Conservation (phyloP, 1,140 invertebrate species). For the Bombus breviceps region DNA sequence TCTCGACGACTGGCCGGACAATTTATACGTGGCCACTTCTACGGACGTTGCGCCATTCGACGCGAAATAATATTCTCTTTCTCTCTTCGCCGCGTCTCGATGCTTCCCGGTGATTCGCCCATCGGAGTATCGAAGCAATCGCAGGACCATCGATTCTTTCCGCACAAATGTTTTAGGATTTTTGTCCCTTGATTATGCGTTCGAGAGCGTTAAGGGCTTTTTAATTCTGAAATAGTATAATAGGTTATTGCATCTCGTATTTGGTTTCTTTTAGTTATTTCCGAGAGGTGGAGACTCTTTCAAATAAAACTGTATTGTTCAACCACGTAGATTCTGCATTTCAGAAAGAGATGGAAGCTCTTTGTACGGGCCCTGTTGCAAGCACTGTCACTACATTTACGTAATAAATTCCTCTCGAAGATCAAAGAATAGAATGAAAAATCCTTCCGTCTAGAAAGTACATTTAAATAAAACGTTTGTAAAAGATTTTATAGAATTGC, state of each 20-base stretch:
- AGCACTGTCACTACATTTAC: too few relatives aligned
- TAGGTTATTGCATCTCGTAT: not conserved
- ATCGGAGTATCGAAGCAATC: not conserved
- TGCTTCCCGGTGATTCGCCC: not conserved
- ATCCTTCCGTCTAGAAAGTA: too few relatives aligned
- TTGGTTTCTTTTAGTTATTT: not conserved
- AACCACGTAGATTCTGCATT: too few relatives aligned
- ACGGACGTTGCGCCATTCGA: not conserved
- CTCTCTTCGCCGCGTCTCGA: not conserved
- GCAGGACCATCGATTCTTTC: not conserved
- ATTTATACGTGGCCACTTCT: constrained; percentile 52
- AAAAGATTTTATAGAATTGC: too few relatives aligned
- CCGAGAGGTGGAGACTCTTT: too few relatives aligned
- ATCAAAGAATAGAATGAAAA: too few relatives aligned
- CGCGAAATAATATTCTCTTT: constrained; percentile 37
- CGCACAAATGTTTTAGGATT: not conserved
- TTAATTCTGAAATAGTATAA: not conserved
- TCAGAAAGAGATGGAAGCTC: too few relatives aligned
- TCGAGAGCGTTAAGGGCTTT: not conserved
- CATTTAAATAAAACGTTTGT: too few relatives aligned
- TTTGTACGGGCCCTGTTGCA: too few relatives aligned
- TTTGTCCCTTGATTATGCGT: not conserved
- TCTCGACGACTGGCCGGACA: constrained; percentile 47
- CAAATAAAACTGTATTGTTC: too few relatives aligned
- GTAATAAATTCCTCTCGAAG: too few relatives aligned